These are phyloP conservation scores for Amphiprion percula DNA, from an alignment of 2,113 vertebrate genomes.

Conservation along the genomic window DNA sequence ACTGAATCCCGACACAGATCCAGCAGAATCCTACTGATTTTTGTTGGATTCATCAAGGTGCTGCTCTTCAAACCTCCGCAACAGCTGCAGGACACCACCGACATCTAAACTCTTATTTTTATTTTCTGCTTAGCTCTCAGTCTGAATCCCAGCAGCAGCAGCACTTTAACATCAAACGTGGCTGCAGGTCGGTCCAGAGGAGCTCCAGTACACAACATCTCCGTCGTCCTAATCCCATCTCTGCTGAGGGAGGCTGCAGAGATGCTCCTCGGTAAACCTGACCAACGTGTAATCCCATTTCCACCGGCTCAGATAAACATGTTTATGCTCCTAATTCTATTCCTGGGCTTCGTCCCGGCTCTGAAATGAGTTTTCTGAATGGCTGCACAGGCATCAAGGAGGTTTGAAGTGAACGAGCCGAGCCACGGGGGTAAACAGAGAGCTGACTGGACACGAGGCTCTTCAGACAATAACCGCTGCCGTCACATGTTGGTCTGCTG, in stretches of 20 bases:
- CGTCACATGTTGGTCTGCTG: too few species aligned
- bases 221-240: slow-evolving; percentile 53
- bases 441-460: too few species aligned
- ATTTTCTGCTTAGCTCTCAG: slow-evolving; percentile 39
- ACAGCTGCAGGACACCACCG: not conserved
- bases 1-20: too few species aligned
- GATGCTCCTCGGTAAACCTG: slow-evolving; percentile 28
- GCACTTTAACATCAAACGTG: slow-evolving; percentile 35
- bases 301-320: slow-evolving; percentile 41
- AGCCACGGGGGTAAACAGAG: slow-evolving; percentile 73
- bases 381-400: slow-evolving; percentile 61
- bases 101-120: slow-evolving; percentile 32
- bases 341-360: slow-evolving; percentile 42
- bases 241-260: slow-evolving; percentile 14
- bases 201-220: slow-evolving; percentile 40
- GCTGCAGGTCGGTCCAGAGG: slow-evolving; percentile 39
- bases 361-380: slow-evolving; percentile 62
- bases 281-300: slow-evolving; percentile 62
- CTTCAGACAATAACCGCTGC: not conserved
- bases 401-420: slow-evolving; percentile 45
- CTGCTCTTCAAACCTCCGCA: too few species aligned
- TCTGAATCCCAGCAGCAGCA: slow-evolving; percentile 37
- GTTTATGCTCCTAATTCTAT: slow-evolving; percentile 61
- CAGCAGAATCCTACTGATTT: too few species aligned
- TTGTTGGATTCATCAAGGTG: too few species aligned